Conservation (phyloP, 2,888 invertebrate genomes). For the Pachycephus smyrnensis region DNA sequence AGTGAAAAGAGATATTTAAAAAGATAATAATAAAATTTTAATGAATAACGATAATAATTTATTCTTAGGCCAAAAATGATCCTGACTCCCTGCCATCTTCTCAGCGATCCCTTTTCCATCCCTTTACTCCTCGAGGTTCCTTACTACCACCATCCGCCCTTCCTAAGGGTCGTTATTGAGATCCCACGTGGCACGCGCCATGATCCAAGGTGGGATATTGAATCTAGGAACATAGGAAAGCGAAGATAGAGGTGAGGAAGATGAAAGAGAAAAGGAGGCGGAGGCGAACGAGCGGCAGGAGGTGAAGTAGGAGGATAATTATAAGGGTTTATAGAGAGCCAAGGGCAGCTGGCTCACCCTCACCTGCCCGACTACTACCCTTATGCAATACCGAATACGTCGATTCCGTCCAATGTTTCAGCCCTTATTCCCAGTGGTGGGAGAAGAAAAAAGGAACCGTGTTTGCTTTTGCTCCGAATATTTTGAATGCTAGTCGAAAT, state of each 20-base stretch:
- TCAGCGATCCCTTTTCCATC: too few species aligned
- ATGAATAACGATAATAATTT: too few species aligned
- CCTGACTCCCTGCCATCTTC: too few species aligned
- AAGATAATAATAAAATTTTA: too few species aligned
- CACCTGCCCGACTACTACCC: slow-evolving; percentile 41
- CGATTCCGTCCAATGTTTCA: slow-evolving; percentile 2
- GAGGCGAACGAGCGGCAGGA: slow-evolving; percentile 20
- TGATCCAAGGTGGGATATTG: slow-evolving; percentile 7
- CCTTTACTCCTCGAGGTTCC: too few species aligned
- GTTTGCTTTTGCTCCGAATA: too few species aligned
- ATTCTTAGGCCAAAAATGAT: too few species aligned
- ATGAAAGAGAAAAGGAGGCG: slow-evolving; percentile 7
- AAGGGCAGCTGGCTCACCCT: slow-evolving; percentile 50
- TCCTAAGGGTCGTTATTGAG: too few species aligned
- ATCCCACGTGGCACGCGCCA: slow-evolving; percentile 20
- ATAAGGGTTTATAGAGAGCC: slow-evolving; percentile 38
- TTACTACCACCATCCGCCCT: too few species aligned
- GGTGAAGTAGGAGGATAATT: slow-evolving; percentile 37
- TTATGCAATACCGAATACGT: slow-evolving; percentile 30
- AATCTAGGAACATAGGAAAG: background rate
- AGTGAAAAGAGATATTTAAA: too few species aligned
- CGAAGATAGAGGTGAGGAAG: background rate
- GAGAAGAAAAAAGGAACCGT: background rate
- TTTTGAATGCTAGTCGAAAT: too few species aligned
- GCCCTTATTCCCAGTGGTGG: background rate